These are phyloP conservation scores for Andrena hattorfiana DNA, from an alignment of 2,888 invertebrate genomes.

Conservation along the genomic window DNA sequence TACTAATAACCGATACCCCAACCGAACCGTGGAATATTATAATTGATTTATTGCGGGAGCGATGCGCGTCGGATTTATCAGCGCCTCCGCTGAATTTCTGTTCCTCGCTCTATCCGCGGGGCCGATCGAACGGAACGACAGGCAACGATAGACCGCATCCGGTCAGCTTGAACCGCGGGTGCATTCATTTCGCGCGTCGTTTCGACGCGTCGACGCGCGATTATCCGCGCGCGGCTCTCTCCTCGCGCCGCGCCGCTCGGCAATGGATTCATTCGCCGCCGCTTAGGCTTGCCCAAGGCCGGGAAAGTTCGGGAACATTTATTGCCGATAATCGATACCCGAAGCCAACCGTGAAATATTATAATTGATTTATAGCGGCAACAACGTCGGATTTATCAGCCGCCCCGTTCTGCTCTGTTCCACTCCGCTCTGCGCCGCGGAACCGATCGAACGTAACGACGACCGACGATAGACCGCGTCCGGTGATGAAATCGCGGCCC, in stretches of 20 bases:
- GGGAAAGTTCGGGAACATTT: conserved; percentile 50
- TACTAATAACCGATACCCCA: conserved; percentile 85
- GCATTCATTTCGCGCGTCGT: conserved; percentile 57
- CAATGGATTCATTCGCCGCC: conserved; percentile 13
- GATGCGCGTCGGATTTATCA: conserved; percentile 82
- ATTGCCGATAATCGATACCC: conserved; percentile 84
- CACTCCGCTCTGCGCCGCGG: conserved; percentile 61
- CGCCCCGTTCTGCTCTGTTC: conserved; percentile 57
- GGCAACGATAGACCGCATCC: conserved; percentile 58
- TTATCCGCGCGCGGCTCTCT: not conserved
- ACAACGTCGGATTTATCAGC: conserved; percentile 82
- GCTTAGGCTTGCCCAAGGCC: conserved; percentile 26
- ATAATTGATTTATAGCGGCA: conserved; percentile 84
- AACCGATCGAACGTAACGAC: conserved; percentile 73
- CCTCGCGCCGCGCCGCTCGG: not conserved
- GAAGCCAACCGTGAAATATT: conserved; percentile 85
- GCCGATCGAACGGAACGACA: conserved; percentile 63
- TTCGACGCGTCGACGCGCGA: conserved; percentile 39
- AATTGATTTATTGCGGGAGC: conserved; percentile 84
- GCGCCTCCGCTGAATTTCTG: conserved; percentile 69
- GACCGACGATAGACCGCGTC: conserved; percentile 67
- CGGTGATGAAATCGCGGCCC: conserved; percentile 63
- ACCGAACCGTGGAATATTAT: conserved; percentile 85
- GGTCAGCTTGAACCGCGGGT: conserved; percentile 33
- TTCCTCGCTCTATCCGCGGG: conserved; percentile 42